Conservation (phyloP, 2,888 invertebrate species). For the Brenthis hecate region DNA sequence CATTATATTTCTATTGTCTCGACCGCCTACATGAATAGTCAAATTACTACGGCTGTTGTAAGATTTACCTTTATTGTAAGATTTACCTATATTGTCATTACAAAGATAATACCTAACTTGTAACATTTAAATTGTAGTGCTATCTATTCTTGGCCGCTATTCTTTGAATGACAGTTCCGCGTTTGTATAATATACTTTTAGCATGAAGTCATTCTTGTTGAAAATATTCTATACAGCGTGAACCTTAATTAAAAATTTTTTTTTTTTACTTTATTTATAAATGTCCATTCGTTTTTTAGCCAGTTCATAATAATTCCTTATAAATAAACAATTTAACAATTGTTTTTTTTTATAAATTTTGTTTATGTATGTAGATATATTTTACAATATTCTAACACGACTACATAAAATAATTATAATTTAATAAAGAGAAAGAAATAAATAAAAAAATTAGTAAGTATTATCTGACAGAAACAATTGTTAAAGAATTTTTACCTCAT, state of each 20-base stretch:
- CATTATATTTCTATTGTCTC: too few species aligned
- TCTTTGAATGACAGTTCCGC: conserved; percentile 48
- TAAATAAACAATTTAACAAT: neutral
- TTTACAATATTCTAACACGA: neutral
- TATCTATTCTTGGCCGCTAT: conserved; percentile 38
- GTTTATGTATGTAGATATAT: neutral
- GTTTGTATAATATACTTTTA: conserved; percentile 60
- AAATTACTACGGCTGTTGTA: too few species aligned
- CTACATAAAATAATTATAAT: neutral
- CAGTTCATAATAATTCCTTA: neutral
- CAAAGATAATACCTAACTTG: conserved; percentile 3
- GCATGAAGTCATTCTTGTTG: conserved; percentile 67
- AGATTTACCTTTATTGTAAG: neutral
- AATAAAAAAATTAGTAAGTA: neutral
- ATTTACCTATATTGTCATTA: conserved; percentile 1
- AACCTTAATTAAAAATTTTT: too few species aligned
- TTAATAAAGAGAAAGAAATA: neutral
- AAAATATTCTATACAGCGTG: conserved; percentile 61
- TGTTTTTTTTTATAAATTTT: neutral
- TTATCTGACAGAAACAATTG: conserved; percentile 7
- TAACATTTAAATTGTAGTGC: conserved; percentile 8
- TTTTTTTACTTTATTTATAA: neutral
- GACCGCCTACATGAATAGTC: too few species aligned
- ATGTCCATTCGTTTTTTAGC: neutral
- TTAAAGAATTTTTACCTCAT: conserved; percentile 50